Base-by-base conservation (phyloP, 1,140 invertebrate genomes). In the Diprion similis region DNA sequence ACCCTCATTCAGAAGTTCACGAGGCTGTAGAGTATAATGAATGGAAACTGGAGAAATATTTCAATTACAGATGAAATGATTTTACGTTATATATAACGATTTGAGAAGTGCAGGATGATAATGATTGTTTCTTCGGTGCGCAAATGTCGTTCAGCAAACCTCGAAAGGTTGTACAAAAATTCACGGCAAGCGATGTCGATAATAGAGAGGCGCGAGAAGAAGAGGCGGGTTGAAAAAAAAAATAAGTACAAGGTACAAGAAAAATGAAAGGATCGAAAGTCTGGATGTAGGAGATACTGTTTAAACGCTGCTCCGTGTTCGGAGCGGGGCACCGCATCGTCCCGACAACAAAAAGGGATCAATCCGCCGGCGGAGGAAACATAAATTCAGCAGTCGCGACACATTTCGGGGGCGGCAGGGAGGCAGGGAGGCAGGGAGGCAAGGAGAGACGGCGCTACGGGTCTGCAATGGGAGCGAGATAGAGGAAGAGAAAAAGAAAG, bases 311-410 rank as follows among this genome's bases (percentile, higher is more conserved):
- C 18, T 19, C 72, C 64, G 45, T 68, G 65, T 68, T 46, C 66
- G 74, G 77, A 75, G 68, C 73, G 18, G 70, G 68, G 24, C 24
- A 10, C 68, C 11, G 51, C 47, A 45, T 18, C 19, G n/a, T 70
- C 66, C 24, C 51, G 72, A 79, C 83, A 83, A 86, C 82, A 85
- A 86, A 84, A 85, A 84, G 82, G 83, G 83, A 87, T 87, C 85
- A 86, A 87, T 87, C 85, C 81, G 81, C 80, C 77, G 73, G 77
- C 75, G 81, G 79, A 84, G 84, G 84, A 85, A 86, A 85, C 83
- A 86, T 87, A 86, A 86, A 87, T 87, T 81, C 83, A 72, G 72
- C 71, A 75, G 65, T 76, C 78, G 83, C 81, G 84, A 86, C 85
- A 83, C 80, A 85, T 87, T 87, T 82, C 78, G 83, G 80, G 81